phyloP scores from a whole-genome alignment of 2,797 vertebrate species.

The Oryzias dopingdopingensis region DNA sequence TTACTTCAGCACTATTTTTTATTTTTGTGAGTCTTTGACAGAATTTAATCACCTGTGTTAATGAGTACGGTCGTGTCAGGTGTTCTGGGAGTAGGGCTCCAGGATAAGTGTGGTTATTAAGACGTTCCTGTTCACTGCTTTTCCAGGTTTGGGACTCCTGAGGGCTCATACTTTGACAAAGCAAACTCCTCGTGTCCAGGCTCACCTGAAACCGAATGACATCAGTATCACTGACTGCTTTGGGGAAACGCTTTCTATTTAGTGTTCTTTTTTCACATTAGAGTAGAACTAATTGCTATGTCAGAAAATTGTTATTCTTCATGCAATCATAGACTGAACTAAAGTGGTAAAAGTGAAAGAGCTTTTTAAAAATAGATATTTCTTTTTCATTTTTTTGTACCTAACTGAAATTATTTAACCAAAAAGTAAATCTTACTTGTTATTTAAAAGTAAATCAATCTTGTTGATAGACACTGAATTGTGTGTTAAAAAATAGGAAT shows the following conservation, averaged over 20 bases:
- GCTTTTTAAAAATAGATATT: too few relatives aligned
- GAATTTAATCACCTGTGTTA: constrained; percentile 58
- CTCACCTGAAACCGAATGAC: constrained; percentile 20
- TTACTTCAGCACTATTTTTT: background rate
- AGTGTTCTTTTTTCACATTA: constrained; percentile 12
- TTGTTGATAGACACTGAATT: background rate
- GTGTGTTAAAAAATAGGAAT: background rate
- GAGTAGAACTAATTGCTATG: background rate
- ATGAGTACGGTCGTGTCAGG: constrained; percentile 57
- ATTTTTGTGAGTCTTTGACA: constrained; percentile 13
- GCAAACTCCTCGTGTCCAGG: constrained; percentile 30
- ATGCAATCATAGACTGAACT: background rate
- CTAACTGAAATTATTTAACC: background rate
- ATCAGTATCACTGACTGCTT: constrained; percentile 19
- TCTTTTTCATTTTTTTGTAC: background rate
- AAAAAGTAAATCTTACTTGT: background rate
- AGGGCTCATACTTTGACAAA: constrained; percentile 25
- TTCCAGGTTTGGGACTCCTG: constrained; percentile 38
- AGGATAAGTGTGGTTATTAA: constrained; percentile 44
- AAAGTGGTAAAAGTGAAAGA: background rate
- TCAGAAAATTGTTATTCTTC: background rate
- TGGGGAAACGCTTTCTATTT: constrained; percentile 17
- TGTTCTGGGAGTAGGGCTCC: constrained; percentile 49
- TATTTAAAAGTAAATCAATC: too few relatives aligned
- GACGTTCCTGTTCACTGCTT: constrained; percentile 44